phyloP scores from a whole-genome alignment of 1,140 invertebrate genomes.

The Pogonomyrmex barbatus region DNA sequence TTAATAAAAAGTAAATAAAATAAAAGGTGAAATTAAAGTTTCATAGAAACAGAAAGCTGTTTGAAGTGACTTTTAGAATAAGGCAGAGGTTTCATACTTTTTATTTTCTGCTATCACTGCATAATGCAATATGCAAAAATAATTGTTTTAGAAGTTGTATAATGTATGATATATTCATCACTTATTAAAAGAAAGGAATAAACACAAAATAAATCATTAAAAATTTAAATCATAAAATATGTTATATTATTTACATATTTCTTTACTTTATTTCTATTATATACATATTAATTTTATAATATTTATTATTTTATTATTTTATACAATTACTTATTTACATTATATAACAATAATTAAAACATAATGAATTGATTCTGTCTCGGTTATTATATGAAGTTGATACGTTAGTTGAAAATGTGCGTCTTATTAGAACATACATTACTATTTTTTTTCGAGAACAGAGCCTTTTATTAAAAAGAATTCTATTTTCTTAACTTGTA shows the following conservation, averaged over 20 bases:
- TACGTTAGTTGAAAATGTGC: background rate
- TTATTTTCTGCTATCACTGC: background rate
- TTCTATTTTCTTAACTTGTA: background rate
- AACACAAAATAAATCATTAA: background rate
- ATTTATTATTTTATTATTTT: background rate
- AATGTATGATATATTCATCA: background rate
- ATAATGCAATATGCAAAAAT: background rate
- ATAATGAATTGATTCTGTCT: background rate
- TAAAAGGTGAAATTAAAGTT: background rate
- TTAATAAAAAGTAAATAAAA: too few relatives aligned
- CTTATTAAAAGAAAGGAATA: background rate
- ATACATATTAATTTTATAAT: background rate
- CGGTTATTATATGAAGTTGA: background rate
- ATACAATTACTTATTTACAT: background rate
- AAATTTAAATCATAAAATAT: background rate
- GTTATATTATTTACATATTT: background rate
- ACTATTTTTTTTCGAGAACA: background rate
- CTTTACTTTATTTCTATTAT: background rate
- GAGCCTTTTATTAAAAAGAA: background rate
- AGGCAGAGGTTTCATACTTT: conserved; percentile 7
- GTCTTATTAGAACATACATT: background rate
- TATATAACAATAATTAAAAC: background rate
- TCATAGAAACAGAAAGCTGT: background rate
- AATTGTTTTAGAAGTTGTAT: background rate
- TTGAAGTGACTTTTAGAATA: background rate